These are phyloP conservation scores for Apamea monoglypha DNA, from an alignment of 2,888 invertebrate genomes.

Conservation along the genomic window DNA sequence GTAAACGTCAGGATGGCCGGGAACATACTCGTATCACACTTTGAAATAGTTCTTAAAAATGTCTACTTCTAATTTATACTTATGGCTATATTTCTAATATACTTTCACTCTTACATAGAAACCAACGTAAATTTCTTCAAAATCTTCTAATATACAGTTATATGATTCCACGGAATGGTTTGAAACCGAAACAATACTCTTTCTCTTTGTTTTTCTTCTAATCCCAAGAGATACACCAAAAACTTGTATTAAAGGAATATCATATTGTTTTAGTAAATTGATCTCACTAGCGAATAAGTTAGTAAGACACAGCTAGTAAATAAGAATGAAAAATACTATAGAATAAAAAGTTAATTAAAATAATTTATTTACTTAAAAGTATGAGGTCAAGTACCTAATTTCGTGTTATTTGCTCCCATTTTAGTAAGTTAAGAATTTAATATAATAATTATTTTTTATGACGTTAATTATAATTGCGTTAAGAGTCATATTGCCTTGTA, in stretches of 20 bases:
- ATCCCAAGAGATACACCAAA: neutral
- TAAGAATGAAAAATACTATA: neutral
- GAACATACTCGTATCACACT: neutral
- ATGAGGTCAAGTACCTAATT: conserved; percentile 31
- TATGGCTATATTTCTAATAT: neutral
- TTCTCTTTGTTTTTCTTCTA: neutral
- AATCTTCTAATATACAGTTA: neutral
- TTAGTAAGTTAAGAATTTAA: conserved; percentile 9
- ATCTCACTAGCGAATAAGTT: neutral
- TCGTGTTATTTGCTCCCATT: conserved; percentile 11
- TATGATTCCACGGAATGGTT: neutral
- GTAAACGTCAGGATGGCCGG: no score
- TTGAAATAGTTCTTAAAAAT: neutral
- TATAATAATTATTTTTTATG: conserved; percentile 21
- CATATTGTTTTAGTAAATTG: conserved; percentile 3
- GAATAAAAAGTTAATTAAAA: conserved; percentile 1
- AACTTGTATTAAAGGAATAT: neutral
- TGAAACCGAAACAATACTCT: neutral
- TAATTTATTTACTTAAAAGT: conserved; percentile 20
- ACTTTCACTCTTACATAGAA: neutral
- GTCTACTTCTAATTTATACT: neutral
- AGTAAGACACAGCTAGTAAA: neutral
- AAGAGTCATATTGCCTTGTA: conserved; percentile 19
- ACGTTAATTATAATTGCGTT: conserved; percentile 23
- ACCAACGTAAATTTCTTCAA: neutral